Percentiles rank a stretch among this genome's conserved stretches.
Conservation (phyloP, 1,140 invertebrate species). For the Drosophila rhopaloa region DNA sequence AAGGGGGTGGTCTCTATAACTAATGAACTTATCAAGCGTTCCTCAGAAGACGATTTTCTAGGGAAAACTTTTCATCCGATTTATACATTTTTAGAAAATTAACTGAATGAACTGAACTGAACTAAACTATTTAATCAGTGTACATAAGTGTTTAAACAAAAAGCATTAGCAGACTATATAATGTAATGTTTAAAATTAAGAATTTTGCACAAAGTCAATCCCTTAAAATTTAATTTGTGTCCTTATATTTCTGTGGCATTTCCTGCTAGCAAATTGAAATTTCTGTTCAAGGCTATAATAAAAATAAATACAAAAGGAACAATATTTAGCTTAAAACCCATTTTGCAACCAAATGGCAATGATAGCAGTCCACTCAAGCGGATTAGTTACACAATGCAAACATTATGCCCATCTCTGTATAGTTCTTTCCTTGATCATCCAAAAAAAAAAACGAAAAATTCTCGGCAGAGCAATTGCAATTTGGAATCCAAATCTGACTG, state of each 20-base stretch:
- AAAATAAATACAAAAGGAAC: not conserved
- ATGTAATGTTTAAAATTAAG: too few species aligned
- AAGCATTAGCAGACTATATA: too few species aligned
- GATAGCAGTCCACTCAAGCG: conserved; percentile 16
- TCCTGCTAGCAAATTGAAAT: not conserved
- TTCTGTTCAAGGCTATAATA: not conserved
- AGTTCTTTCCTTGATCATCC: not conserved
- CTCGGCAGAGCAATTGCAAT: conserved; percentile 34
- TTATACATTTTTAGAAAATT: not conserved
- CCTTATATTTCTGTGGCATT: too few species aligned
- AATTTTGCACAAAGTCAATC: not conserved
- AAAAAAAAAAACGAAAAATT: not conserved
- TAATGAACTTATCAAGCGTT: conserved; percentile 34
- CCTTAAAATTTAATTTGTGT: not conserved
- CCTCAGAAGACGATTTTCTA: not conserved
- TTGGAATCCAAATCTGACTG: conserved; percentile 31
- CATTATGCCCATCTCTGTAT: not conserved
- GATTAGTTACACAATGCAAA: conserved; percentile 44
- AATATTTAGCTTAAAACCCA: conserved; percentile 1
- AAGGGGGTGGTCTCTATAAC: conserved; percentile 8
- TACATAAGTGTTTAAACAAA: not conserved
- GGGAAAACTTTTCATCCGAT: too few species aligned
- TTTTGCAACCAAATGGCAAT: conserved; percentile 6
- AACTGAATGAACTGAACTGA: not conserved
- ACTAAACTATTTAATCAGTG: not conserved